Evolutionary conservation across 2,888 invertebrate genomes (phyloP).

Genomic region (Alloplasta piceator): DNA sequence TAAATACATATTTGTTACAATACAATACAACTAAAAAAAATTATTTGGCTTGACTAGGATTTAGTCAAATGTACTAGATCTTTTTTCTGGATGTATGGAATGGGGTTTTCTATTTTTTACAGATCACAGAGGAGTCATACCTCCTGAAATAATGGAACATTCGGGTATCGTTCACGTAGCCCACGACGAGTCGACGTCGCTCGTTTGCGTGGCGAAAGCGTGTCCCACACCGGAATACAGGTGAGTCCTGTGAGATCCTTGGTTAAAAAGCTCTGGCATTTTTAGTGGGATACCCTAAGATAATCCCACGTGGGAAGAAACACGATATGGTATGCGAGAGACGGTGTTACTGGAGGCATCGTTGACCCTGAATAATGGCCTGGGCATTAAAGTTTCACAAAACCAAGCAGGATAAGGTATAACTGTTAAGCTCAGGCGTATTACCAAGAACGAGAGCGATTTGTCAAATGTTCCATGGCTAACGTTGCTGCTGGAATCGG

Average conservation of each 20-base stretch:
- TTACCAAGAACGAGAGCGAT: constrained; percentile 49
- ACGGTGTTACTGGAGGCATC: constrained; percentile 1
- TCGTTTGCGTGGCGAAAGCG: constrained; percentile 91
- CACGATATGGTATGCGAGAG: neutral
- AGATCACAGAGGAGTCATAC: constrained; percentile 90
- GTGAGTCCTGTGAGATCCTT: constrained; percentile 83
- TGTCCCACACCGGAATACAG: constrained; percentile 92
- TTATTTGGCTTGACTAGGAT: too few relatives aligned
- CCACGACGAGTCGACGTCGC: constrained; percentile 89
- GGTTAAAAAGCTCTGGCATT: neutral
- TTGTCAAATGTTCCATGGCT: constrained; percentile 27
- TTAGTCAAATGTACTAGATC: too few relatives aligned
- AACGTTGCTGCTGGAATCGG: neutral
- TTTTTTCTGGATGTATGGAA: too few relatives aligned
- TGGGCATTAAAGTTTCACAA: constrained; percentile 71
- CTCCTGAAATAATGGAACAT: constrained; percentile 89
- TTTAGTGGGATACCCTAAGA: neutral
- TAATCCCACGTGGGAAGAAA: constrained; percentile 47
- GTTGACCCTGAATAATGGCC: constrained; percentile 62
- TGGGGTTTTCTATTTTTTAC: constrained; percentile 56
- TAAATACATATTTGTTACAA: too few relatives aligned
- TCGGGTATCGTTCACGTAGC: constrained; percentile 88
- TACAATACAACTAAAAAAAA: too few relatives aligned
- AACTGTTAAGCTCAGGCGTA: constrained; percentile 51
- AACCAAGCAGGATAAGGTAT: constrained; percentile 50